Conservation (phyloP, 2,888 invertebrate genomes). For the Enchytraeus crypticus region DNA sequence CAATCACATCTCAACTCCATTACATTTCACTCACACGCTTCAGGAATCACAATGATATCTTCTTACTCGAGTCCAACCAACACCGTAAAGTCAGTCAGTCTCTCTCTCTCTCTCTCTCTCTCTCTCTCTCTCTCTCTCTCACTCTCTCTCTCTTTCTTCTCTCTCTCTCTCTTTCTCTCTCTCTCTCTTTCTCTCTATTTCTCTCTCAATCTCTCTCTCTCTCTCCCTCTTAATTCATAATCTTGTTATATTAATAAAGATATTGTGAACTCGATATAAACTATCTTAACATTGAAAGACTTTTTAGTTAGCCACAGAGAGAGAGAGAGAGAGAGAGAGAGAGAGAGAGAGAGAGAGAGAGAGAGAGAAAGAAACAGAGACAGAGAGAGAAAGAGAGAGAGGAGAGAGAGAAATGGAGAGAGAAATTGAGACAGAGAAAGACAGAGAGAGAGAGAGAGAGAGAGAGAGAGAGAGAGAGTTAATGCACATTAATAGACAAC, state of each 20-base stretch:
- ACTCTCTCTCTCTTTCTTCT: neutral
- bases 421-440: neutral
- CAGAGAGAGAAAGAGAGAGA: too few relatives aligned
- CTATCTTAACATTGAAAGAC: neutral
- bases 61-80: neutral
- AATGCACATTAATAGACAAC: neutral
- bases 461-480: neutral
- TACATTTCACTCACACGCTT: too few relatives aligned
- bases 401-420: neutral
- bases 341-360: neutral
- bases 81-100: neutral
- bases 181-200: slow-evolving; percentile 2
- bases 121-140: neutral
- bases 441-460: neutral
- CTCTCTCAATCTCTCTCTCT: too few relatives aligned
- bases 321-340: neutral
- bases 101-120: neutral
- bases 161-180: neutral
- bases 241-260: neutral
- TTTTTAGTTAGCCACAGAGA: neutral
- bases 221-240: neutral
- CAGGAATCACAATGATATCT: neutral
- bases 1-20: too few relatives aligned
- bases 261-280: neutral
- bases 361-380: too few relatives aligned